A percentile compares a stretch with the other conserved stretches of the same genome.
phyloP scores from a whole-genome alignment of 2,797 vertebrate genomes.

The Eulemur coronatus region DNA sequence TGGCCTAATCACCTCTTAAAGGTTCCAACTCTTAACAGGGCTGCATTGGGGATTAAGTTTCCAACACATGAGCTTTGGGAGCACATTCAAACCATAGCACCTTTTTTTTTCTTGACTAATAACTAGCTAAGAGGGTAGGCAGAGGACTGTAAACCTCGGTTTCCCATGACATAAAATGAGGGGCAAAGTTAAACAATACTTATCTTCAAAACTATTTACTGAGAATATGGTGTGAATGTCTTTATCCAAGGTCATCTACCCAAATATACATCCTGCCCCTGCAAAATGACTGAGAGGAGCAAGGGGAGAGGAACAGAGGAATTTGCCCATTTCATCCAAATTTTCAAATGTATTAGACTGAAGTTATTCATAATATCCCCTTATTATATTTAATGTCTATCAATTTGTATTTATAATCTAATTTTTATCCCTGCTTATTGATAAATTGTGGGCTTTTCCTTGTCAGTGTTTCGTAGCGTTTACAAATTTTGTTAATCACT shows the following conservation, averaged over 20 bases:
- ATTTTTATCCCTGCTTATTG: not conserved
- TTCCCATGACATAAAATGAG: not conserved
- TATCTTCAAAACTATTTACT: not conserved
- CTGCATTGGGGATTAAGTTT: not conserved
- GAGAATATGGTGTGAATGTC: not conserved
- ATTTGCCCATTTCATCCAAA: not conserved
- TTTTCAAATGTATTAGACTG: not conserved
- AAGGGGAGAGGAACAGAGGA: not conserved
- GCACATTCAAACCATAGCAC: not conserved
- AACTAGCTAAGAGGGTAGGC: not conserved
- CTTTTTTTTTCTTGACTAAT: not conserved
- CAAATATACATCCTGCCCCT: not conserved
- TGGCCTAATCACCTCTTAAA: not conserved
- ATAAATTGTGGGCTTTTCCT: not conserved
- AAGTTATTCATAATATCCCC: not conserved
- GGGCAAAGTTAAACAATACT: not conserved
- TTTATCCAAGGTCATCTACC: not conserved
- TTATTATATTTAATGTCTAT: not conserved
- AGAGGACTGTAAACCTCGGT: not conserved
- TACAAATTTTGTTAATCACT: not conserved
- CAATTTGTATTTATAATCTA: not conserved
- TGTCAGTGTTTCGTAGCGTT: not conserved
- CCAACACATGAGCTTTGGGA: not conserved
- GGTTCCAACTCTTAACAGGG: not conserved
- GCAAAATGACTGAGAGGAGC: not conserved